phyloP scores from a whole-genome alignment of 1,140 invertebrate genomes.

The Phymastichus coffea region DNA sequence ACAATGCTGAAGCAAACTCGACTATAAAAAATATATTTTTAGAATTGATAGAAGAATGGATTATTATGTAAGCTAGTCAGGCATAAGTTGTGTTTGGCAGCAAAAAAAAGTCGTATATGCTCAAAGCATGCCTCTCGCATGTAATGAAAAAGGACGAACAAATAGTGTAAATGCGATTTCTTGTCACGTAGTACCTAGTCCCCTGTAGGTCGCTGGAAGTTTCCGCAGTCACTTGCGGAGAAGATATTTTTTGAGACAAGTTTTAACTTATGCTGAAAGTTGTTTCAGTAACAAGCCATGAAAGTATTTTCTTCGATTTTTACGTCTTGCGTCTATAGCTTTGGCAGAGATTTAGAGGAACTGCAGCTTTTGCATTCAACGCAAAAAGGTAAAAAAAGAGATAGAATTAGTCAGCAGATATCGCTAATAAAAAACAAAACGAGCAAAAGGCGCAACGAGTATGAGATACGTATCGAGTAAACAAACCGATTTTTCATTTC shows the following conservation, averaged over 20 bases:
- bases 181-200: slow-evolving; percentile 30
- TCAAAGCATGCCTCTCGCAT: too few species aligned
- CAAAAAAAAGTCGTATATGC: too few species aligned
- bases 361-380: neutral
- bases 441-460: too few species aligned
- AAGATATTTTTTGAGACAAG: slow-evolving; percentile 32
- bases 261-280: slow-evolving; percentile 32
- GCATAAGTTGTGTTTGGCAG: too few species aligned
- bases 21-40: too few species aligned
- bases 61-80: neutral
- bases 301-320: slow-evolving; percentile 15
- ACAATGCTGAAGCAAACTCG: too few species aligned
- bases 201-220: too few species aligned
- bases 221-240: neutral
- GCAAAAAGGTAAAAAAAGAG: neutral
- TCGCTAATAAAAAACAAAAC: too few species aligned
- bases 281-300: slow-evolving; percentile 10
- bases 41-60: too few species aligned
- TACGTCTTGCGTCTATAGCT: neutral
- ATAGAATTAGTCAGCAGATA: too few species aligned
- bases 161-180: slow-evolving; percentile 26
- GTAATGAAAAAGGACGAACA: neutral
- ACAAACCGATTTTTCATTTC: too few species aligned
- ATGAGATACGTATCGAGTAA: too few species aligned
- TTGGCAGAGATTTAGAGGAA: slow-evolving; percentile 3